Evolutionary conservation across 2,113 vertebrate genomes (phyloP).

Genomic region (Oryzias melastigma): DNA sequence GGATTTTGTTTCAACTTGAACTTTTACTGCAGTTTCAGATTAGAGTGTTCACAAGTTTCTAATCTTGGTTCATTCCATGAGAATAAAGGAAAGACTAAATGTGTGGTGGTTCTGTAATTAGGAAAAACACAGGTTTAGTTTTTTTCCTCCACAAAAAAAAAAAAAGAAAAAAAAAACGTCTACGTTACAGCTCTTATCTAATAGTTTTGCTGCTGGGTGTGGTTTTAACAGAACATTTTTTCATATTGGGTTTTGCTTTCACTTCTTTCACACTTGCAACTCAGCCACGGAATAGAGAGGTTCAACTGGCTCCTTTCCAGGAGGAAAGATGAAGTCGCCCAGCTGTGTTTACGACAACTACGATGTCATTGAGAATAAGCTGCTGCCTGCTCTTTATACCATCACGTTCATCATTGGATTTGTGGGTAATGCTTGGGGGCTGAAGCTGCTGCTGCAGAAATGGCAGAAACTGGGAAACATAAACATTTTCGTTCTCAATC

Average conservation of each 20-base stretch:
- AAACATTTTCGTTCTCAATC: conserved; percentile 75
- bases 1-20: conserved; percentile 80
- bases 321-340: too few species aligned
- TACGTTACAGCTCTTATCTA: too few species aligned
- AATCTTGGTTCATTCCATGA: conserved; percentile 81
- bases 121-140: conserved; percentile 67
- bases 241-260: too few species aligned
- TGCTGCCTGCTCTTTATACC: conserved; percentile 73
- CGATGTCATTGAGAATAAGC: conserved; percentile 65
- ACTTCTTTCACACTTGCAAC: too few species aligned
- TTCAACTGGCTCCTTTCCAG: too few species aligned
- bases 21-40: conserved; percentile 83
- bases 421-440: conserved; percentile 67
- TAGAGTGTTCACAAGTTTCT: conserved; percentile 85
- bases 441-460: conserved; percentile 54
- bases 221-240: too few species aligned
- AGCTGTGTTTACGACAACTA: conserved; percentile 46
- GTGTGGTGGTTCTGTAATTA: background rate
- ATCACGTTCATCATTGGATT: conserved; percentile 78
- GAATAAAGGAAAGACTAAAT: conserved; percentile 68
- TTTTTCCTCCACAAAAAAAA: conserved; percentile 15
- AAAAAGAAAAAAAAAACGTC: too few species aligned
- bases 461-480: conserved; percentile 55
- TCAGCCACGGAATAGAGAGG: too few species aligned
- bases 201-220: too few species aligned